A percentile compares a stretch with the other conserved stretches of the same genome.
These are phyloP conservation scores for Andricus grossulariae DNA, from an alignment of 1,140 invertebrate species.

Conservation along the genomic window DNA sequence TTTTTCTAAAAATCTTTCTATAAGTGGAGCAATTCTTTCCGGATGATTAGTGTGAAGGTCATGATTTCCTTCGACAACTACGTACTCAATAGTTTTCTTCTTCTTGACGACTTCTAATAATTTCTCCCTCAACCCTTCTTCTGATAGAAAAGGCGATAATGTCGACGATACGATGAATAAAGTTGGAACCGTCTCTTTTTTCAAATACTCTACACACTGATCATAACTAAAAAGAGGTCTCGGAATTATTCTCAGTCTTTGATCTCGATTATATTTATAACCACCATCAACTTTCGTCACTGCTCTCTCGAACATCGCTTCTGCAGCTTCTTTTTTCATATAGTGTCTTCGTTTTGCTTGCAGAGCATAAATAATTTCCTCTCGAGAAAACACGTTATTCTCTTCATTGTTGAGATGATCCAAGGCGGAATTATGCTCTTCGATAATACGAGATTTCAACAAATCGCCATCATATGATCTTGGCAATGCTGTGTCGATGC, in stretches of 20 bases:
- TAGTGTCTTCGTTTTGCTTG: slow-evolving; percentile 60
- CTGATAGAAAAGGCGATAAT: slow-evolving; percentile 63
- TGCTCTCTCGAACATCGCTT: slow-evolving; percentile 74
- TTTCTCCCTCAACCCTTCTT: slow-evolving; percentile 50
- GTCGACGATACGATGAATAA: slow-evolving; percentile 60
- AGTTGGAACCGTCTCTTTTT: slow-evolving; percentile 51
- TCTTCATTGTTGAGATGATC: slow-evolving; percentile 53
- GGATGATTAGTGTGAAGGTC: slow-evolving; percentile 81
- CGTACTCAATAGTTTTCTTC: slow-evolving; percentile 41
- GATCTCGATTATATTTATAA: slow-evolving; percentile 66
- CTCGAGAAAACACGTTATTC: slow-evolving; percentile 71
- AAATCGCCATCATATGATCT: slow-evolving; percentile 55
- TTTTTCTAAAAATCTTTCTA: slow-evolving; percentile 69
- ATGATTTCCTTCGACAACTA: slow-evolving; percentile 78
- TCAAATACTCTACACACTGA: slow-evolving; percentile 42
- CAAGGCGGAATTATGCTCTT: slow-evolving; percentile 58
- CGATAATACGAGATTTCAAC: slow-evolving; percentile 55
- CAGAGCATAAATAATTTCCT: slow-evolving; percentile 75
- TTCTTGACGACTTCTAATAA: slow-evolving; percentile 43
- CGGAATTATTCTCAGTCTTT: slow-evolving; percentile 55
- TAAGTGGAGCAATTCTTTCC: slow-evolving; percentile 71
- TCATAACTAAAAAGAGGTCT: slow-evolving; percentile 44
- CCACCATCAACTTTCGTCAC: slow-evolving; percentile 63
- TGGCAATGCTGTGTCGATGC: slow-evolving; percentile 75
- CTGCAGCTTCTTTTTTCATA: slow-evolving; percentile 71